phyloP scores from a whole-genome alignment of 2,888 invertebrate genomes.

The Agrotis clavis region DNA sequence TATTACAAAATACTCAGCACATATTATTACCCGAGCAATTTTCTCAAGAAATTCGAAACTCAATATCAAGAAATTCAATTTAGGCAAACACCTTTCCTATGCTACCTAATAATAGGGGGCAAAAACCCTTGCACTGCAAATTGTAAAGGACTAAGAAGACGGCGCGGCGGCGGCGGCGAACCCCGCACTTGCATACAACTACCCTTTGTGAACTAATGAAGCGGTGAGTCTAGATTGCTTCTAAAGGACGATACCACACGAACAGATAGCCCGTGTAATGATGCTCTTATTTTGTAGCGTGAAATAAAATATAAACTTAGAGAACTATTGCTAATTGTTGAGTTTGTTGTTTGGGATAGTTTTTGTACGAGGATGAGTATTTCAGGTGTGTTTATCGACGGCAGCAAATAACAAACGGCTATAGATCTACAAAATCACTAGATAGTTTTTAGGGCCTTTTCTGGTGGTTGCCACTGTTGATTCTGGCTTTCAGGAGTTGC shows the following conservation, averaged over 20 bases:
- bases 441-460: too few species aligned
- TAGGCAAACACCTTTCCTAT: conserved; percentile 19
- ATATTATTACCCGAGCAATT: conserved; percentile 13
- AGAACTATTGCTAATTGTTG: background rate
- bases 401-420: too few species aligned
- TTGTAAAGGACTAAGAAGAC: conserved; percentile 37
- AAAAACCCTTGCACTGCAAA: conserved; percentile 42
- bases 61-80: conserved; percentile 33
- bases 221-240: conserved; percentile 54
- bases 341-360: too few species aligned
- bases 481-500: too few species aligned
- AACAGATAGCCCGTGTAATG: conserved; percentile 43
- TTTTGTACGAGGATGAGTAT: too few species aligned
- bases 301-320: conserved; percentile 18
- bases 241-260: conserved; percentile 53
- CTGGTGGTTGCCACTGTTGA: too few species aligned
- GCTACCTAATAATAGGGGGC: conserved; percentile 43
- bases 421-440: too few species aligned
- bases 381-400: too few species aligned
- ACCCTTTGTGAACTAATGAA: conserved; percentile 60
- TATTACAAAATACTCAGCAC: background rate
- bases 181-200: conserved; percentile 50
- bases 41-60: conserved; percentile 13
- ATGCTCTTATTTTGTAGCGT: conserved; percentile 26
- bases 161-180: conserved; percentile 6